Evolutionary conservation across 2,888 invertebrate species (phyloP).

Genomic region (Formica aserva): DNA sequence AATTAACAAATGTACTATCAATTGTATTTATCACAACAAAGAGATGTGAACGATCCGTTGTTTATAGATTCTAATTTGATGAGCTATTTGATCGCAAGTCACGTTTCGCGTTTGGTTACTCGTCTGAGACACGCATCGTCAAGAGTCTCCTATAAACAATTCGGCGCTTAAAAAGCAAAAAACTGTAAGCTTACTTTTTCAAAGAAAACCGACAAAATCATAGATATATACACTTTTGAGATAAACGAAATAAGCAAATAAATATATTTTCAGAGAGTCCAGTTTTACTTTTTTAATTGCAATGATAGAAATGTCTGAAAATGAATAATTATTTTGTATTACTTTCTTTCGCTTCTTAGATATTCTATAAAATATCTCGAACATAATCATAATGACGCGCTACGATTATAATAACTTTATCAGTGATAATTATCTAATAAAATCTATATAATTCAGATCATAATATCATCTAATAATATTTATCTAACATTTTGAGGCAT

Average conservation of each 20-base stretch:
- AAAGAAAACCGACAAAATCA: background rate
- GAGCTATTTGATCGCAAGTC: constrained; percentile 76
- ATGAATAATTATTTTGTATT: background rate
- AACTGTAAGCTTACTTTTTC: background rate
- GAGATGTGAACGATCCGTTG: background rate
- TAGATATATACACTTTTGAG: background rate
- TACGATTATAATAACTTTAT: background rate
- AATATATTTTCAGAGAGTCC: background rate
- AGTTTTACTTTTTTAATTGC: background rate
- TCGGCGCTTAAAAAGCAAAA: background rate
- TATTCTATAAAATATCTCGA: background rate
- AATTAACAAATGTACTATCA: constrained; percentile 5
- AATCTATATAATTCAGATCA: background rate
- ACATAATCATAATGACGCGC: background rate
- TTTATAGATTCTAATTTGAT: constrained; percentile 65
- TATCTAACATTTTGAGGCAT: background rate
- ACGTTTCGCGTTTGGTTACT: constrained; percentile 72
- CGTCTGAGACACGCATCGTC: constrained; percentile 68
- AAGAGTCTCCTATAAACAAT: constrained; percentile 44
- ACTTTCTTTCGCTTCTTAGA: background rate
- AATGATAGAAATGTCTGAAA: background rate
- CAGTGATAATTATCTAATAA: background rate
- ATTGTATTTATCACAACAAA: constrained; percentile 20
- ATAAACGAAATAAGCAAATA: background rate
- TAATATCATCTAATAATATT: background rate